These are phyloP conservation scores for Conopomorpha cramerella DNA, from an alignment of 1,140 invertebrate species.

Conservation along the genomic window DNA sequence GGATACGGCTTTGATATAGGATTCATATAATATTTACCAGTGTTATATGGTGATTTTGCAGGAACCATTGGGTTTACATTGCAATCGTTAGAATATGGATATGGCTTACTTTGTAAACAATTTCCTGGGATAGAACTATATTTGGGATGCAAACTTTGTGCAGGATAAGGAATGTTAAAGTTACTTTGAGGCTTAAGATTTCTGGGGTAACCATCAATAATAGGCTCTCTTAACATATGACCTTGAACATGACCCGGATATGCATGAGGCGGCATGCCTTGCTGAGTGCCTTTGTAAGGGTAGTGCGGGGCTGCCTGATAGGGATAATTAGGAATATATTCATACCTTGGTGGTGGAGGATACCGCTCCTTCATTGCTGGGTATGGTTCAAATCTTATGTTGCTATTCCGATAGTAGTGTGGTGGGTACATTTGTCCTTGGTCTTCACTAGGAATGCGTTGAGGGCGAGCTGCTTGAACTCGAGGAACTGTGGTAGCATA, in stretches of 20 bases:
- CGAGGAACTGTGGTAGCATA: slow-evolving; percentile 28
- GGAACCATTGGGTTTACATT: slow-evolving; percentile 18
- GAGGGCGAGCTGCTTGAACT: slow-evolving; percentile 22
- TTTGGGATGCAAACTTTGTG: slow-evolving; percentile 26
- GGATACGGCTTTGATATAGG: slow-evolving; percentile 24
- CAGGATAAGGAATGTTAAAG: slow-evolving; percentile 27
- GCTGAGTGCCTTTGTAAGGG: too few relatives aligned
- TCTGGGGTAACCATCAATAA: slow-evolving; percentile 37
- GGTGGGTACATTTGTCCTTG: slow-evolving; percentile 17
- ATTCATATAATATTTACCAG: slow-evolving; percentile 33
- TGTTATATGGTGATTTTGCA: slow-evolving; percentile 38
- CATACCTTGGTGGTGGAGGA: slow-evolving; percentile 40
- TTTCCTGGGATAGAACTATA: slow-evolving; percentile 33
- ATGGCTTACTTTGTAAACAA: slow-evolving; percentile 32
- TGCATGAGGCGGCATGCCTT: slow-evolving; percentile 27
- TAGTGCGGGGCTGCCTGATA: slow-evolving; percentile 3
- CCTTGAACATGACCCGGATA: slow-evolving; percentile 39
- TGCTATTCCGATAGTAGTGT: slow-evolving; percentile 31
- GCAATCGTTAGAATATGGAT: slow-evolving; percentile 23
- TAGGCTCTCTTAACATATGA: slow-evolving; percentile 30
- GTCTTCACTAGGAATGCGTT: slow-evolving; percentile 18
- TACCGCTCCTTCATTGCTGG: slow-evolving; percentile 34
- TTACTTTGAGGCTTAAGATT: slow-evolving; percentile 20
- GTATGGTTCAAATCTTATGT: slow-evolving; percentile 46
- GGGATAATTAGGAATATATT: slow-evolving; percentile 40